Percentiles rank a stretch among this genome's conserved stretches.
Evolutionary conservation across 2,888 invertebrate genomes (phyloP).

Genomic region (Clostera curtula): DNA sequence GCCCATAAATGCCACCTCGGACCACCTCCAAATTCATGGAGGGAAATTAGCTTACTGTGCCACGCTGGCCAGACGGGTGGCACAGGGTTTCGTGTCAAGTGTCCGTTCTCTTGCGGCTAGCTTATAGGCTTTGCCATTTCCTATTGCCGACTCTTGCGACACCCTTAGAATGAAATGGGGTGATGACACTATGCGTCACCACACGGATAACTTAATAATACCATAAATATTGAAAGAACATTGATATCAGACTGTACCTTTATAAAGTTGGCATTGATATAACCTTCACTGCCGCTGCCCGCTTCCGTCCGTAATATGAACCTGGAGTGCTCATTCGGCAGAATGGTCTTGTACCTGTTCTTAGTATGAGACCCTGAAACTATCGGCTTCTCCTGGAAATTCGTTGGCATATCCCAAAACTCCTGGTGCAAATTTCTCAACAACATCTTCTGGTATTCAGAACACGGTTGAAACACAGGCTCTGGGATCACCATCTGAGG

Average conservation of each 20-base stretch:
- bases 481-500: conserved; percentile 59
- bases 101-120: no score
- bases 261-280: conserved; percentile 96
- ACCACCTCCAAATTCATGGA: no score
- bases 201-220: not conserved
- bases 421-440: conserved; percentile 83
- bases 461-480: conserved; percentile 60
- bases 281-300: conserved; percentile 80
- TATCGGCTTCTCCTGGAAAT: conserved; percentile 92
- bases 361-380: conserved; percentile 92
- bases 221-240: not conserved
- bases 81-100: no score
- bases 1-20: no score
- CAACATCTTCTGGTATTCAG: conserved; percentile 77
- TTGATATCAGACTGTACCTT: conserved; percentile 73
- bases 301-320: conserved; percentile 77
- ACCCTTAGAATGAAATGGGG: no score
- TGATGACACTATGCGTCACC: no score
- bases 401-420: conserved; percentile 95
- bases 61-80: no score
- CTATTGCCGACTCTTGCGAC: no score
- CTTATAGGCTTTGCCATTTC: no score
- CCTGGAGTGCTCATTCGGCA: conserved; percentile 92
- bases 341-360: conserved; percentile 91
- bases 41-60: no score